These are phyloP conservation scores for Horisme vitalbata DNA, from an alignment of 2,888 invertebrate genomes.

Conservation along the genomic window DNA sequence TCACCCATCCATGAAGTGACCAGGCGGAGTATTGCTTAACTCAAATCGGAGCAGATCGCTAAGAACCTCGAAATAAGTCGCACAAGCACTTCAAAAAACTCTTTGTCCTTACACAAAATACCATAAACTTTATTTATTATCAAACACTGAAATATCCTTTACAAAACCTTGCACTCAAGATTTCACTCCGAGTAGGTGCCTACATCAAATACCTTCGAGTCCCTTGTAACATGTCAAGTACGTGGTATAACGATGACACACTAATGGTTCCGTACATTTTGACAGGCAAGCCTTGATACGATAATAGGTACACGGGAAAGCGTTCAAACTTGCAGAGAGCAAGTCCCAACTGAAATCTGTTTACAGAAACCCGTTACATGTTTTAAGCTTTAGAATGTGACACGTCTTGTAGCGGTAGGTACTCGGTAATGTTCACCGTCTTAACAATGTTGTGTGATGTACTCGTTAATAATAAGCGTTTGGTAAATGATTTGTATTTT, in stretches of 20 bases:
- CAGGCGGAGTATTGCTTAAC: too few relatives aligned
- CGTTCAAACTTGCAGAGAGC: slow-evolving; percentile 66
- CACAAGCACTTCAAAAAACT: too few relatives aligned
- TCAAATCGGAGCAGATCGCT: too few relatives aligned
- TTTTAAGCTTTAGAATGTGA: slow-evolving; percentile 61
- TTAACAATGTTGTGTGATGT: not conserved
- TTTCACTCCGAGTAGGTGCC: not conserved
- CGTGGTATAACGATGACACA: slow-evolving; percentile 12
- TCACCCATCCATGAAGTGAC: too few relatives aligned
- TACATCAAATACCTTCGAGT: not conserved
- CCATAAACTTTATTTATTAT: too few relatives aligned
- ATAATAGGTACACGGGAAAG: slow-evolving; percentile 74
- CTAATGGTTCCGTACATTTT: slow-evolving; percentile 27
- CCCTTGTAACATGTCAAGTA: slow-evolving; percentile 2
- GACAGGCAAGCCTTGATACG: slow-evolving; percentile 52
- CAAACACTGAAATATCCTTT: too few relatives aligned
- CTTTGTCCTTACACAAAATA: too few relatives aligned
- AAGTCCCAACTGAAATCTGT: slow-evolving; percentile 60
- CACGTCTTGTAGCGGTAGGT: slow-evolving; percentile 25
- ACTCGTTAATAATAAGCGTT: too few relatives aligned
- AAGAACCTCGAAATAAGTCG: too few relatives aligned
- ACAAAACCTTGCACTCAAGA: not conserved
- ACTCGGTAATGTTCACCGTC: slow-evolving; percentile 5
- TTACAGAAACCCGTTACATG: slow-evolving; percentile 57
- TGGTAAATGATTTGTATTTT: too few relatives aligned